These are phyloP conservation scores for Desoria tigrina DNA, from an alignment of 2,888 invertebrate genomes.

Conservation along the genomic window DNA sequence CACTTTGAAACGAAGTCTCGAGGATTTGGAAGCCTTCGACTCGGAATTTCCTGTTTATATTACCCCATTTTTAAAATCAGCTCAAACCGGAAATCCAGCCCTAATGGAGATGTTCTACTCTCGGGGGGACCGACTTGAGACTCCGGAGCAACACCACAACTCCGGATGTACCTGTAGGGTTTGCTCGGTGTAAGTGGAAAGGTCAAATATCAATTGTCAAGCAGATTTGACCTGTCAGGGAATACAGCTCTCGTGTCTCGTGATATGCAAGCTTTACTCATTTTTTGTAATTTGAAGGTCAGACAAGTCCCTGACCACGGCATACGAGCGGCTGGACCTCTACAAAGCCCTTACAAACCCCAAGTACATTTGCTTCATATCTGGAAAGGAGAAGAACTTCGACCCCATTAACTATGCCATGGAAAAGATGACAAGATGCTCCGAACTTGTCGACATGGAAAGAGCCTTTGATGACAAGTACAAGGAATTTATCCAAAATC, in stretches of 20 bases:
- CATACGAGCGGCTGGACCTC: slow-evolving; percentile 32
- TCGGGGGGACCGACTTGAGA: slow-evolving; percentile 26
- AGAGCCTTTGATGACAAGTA: slow-evolving; percentile 14
- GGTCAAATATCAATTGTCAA: too few relatives aligned
- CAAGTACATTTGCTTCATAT: slow-evolving; percentile 37
- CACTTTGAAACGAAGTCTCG: background rate
- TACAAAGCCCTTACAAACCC: slow-evolving; percentile 36
- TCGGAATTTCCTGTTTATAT: slow-evolving; percentile 29
- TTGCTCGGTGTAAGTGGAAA: slow-evolving; percentile 10
- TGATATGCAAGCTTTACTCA: background rate
- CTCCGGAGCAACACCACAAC: slow-evolving; percentile 16
- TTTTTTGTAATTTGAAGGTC: too few relatives aligned
- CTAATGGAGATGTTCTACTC: slow-evolving; percentile 31
- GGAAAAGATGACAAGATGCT: slow-evolving; percentile 32
- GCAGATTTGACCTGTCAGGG: background rate
- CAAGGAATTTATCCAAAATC: slow-evolving; percentile 1
- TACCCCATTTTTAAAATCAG: slow-evolving; percentile 31
- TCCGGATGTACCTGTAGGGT: slow-evolving; percentile 24
- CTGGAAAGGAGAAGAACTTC: slow-evolving; percentile 20
- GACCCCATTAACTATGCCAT: slow-evolving; percentile 42
- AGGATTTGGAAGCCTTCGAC: slow-evolving; percentile 25
- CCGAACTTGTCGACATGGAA: slow-evolving; percentile 18
- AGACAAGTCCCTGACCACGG: slow-evolving; percentile 4
- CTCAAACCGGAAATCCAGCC: slow-evolving; percentile 9
- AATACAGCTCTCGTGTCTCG: background rate